Conservation (phyloP, 1,140 invertebrate species). For the Bombus breviceps region DNA sequence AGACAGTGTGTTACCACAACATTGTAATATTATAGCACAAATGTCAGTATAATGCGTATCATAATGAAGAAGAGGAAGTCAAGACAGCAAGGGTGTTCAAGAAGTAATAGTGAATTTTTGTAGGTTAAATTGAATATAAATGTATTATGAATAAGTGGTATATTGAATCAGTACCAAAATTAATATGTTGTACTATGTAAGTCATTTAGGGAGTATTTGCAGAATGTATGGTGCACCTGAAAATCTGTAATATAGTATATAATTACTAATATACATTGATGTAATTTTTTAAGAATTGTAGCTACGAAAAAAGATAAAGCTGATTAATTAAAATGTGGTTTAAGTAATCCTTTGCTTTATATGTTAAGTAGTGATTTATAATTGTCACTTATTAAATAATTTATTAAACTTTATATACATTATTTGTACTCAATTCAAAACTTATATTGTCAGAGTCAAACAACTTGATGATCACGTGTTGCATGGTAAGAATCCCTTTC, state of each 20-base stretch:
- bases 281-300: constrained; percentile 64
- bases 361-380: constrained; percentile 56
- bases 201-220: constrained; percentile 46
- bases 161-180: constrained; percentile 44
- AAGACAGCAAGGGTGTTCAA: constrained; percentile 63
- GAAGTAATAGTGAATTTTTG: constrained; percentile 52
- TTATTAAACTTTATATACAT: constrained; percentile 72
- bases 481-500: constrained; percentile 92
- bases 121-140: constrained; percentile 51
- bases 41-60: constrained; percentile 63
- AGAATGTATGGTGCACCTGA: constrained; percentile 56
- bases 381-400: constrained; percentile 71
- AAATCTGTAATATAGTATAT: constrained; percentile 59
- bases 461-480: constrained; percentile 85
- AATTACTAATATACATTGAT: constrained; percentile 53
- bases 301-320: constrained; percentile 50
- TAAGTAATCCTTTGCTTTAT: constrained; percentile 38
- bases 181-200: constrained; percentile 47
- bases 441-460: constrained; percentile 53
- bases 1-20: constrained; percentile 68
- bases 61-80: constrained; percentile 44
- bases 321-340: constrained; percentile 61
- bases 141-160: constrained; percentile 50
- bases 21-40: constrained; percentile 63
- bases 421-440: constrained; percentile 63